Evolutionary conservation across 2,888 invertebrate species (phyloP), one percentile per base, ranked within the genome.

Genomic region (Lacanobia oleracea): DNA sequence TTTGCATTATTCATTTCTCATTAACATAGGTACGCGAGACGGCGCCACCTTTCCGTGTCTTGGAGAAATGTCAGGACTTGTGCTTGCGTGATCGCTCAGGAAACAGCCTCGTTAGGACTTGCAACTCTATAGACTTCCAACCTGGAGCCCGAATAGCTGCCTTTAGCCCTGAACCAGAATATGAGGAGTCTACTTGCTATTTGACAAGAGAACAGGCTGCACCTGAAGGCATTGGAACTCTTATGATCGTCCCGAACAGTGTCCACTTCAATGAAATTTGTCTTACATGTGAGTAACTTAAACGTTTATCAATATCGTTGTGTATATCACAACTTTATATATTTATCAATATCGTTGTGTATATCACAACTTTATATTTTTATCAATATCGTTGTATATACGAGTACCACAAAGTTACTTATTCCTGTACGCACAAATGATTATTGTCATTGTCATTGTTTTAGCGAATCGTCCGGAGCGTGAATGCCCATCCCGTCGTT

Each of bases 261-360:
- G 98, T 98, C 6, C 98, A 98, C 90, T 98, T 98, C 91, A 98
- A 98, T 68, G 98, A 98, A 96, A 97, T 98, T 75, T 98, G 98
- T 92, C 96, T 98, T 67, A 97, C 98, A 56, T 98, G 98, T 98
- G 95, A 97, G 98, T 97, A 70, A 66, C 23, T 8, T 18, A 51
- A 57, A 53, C 10, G 73, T 67, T 70, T 65, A 60, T 77, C 75
- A 79, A 84, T 71, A 72, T 74, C 68, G 45, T 74, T 72, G 6
- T 43, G 10, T n/a, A n/a, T n/a, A n/a, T n/a, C n/a, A n/a, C n/a
- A n/a, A n/a, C n/a, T n/a, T n/a, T n/a, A n/a, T n/a, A n/a, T n/a
- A n/a, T 67, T 70, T 65, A 60, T 77, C 75, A 79, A 84, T 71
- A 72, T 74, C 68, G 45, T 74, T 72, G 6, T 43, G 10, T n/a